A percentile compares a stretch with the other conserved stretches of the same genome.
Evolutionary conservation across 92 coral and sea anemone species (phyloP).

Genomic region (Zoanthus gigantus): DNA sequence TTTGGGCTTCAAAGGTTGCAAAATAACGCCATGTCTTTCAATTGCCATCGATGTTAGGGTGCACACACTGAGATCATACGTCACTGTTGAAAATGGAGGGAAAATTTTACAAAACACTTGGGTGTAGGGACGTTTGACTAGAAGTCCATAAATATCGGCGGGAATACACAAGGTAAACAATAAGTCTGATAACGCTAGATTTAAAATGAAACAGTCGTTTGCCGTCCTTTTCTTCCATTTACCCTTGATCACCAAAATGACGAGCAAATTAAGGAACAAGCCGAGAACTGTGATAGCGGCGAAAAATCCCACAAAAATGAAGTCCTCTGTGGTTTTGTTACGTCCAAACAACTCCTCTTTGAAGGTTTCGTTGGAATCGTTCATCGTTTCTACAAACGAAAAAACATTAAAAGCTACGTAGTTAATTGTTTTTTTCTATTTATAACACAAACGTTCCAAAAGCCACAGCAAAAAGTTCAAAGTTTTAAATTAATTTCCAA

Average conservation of each 20-base stretch:
- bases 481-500: neutral
- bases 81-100: slow-evolving; percentile 31
- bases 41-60: slow-evolving; percentile 39
- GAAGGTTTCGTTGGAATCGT: slow-evolving; percentile 4
- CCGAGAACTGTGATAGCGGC: slow-evolving; percentile 33
- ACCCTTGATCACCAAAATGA: slow-evolving; percentile 32
- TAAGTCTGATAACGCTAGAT: slow-evolving; percentile 31
- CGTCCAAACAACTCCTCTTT: neutral
- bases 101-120: slow-evolving; percentile 17
- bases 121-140: slow-evolving; percentile 4
- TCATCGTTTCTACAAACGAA: neutral
- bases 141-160: slow-evolving; percentile 28
- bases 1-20: slow-evolving; percentile 35
- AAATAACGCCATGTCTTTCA: slow-evolving; percentile 19
- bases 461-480: neutral
- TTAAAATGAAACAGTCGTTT: slow-evolving; percentile 39
- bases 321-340: slow-evolving; percentile 11
- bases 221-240: slow-evolving; percentile 24
- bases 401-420: neutral
- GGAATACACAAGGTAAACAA: slow-evolving; percentile 41
- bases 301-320: slow-evolving; percentile 30
- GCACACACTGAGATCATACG: slow-evolving; percentile 35
- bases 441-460: neutral
- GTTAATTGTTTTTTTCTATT: neutral
- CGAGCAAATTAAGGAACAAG: slow-evolving; percentile 19